phyloP scores from a whole-genome alignment of 2,797 vertebrate genomes.

The Pelobates cultripes region DNA sequence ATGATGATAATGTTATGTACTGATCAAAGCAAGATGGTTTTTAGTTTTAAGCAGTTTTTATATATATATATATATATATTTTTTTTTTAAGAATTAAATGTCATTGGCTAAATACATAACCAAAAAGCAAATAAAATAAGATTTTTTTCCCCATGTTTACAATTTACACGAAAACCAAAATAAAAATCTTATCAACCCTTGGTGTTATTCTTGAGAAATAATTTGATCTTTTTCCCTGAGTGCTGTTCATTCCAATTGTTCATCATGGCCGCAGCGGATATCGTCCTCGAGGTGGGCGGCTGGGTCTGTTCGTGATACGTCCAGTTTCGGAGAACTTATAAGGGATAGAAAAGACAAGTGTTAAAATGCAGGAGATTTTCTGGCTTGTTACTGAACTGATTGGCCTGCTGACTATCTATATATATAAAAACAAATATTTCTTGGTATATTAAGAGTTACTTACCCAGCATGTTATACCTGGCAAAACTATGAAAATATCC shows the following conservation, averaged over 20 bases:
- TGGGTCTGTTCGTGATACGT: slow-evolving; percentile 48
- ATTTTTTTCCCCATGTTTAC: not conserved
- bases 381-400: not conserved
- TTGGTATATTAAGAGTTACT: not conserved
- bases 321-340: slow-evolving; percentile 56
- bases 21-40: not conserved
- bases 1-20: too few species aligned
- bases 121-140: too few species aligned
- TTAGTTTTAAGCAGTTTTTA: not conserved
- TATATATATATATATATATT: not conserved
- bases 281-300: slow-evolving; percentile 62
- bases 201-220: not conserved
- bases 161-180: too few species aligned
- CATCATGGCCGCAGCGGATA: slow-evolving; percentile 63
- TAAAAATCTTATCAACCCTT: not conserved
- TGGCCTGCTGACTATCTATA: not conserved
- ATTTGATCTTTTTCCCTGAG: slow-evolving; percentile 32
- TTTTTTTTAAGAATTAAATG: not conserved
- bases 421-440: not conserved
- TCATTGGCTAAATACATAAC: too few species aligned
- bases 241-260: not conserved
- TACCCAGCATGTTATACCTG: not conserved
- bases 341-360: slow-evolving; percentile 30
- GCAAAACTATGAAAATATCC: not conserved
- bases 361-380: not conserved